phyloP scores from a whole-genome alignment of 2,797 vertebrate species.

The Molossus molossus region DNA sequence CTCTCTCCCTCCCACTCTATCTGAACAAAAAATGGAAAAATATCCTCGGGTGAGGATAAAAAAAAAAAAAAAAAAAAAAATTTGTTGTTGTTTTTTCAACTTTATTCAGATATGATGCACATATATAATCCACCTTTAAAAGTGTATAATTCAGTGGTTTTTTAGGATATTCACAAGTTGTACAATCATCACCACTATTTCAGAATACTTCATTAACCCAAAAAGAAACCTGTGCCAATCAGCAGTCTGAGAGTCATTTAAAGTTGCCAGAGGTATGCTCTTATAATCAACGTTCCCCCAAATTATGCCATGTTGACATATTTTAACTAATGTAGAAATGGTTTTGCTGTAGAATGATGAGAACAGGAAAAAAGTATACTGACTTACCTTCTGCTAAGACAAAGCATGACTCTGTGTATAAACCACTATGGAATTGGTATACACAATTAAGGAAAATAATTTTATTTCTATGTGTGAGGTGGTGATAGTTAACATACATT shows the following conservation, averaged over 20 bases:
- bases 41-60: too few species aligned
- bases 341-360: background rate
- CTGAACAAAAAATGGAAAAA: too few species aligned
- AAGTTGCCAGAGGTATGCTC: slow-evolving; percentile 13
- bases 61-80: too few species aligned
- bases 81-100: background rate
- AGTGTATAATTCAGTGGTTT: background rate
- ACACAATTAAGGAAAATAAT: slow-evolving; percentile 89
- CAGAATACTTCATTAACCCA: slow-evolving; percentile 42
- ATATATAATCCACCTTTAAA: slow-evolving; percentile 21
- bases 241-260: slow-evolving; percentile 56
- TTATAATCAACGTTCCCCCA: background rate
- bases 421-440: slow-evolving; percentile 99
- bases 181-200: background rate
- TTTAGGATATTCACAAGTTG: background rate
- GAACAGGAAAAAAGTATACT: background rate
- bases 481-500: background rate
- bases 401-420: slow-evolving; percentile 98
- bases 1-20: too few species aligned
- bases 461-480: background rate
- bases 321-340: background rate
- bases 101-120: slow-evolving; percentile 36
- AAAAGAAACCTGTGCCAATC: background rate
- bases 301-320: background rate
- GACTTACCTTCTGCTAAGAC: slow-evolving; percentile 97